Evolutionary conservation across 2,113 vertebrate species (phyloP).

Genomic region (Anguilla japonica): DNA sequence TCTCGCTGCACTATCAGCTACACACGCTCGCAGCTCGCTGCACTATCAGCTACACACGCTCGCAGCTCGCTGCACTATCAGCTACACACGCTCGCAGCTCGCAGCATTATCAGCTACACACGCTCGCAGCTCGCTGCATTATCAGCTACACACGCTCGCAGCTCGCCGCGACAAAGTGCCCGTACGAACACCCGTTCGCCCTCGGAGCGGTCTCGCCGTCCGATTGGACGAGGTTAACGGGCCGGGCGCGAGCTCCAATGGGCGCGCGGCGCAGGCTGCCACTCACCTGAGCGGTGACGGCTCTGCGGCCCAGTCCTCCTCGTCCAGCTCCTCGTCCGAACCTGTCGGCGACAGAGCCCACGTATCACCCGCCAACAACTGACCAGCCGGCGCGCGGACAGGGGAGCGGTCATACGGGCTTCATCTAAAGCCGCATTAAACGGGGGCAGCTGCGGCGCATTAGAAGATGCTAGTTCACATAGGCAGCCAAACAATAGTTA

Average conservation of each 20-base stretch:
- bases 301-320: slow-evolving; percentile 68
- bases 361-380: neutral
- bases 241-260: neutral
- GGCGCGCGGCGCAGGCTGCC: neutral
- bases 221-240: neutral
- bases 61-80: neutral
- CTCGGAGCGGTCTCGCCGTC: neutral
- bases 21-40: neutral
- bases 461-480: neutral
- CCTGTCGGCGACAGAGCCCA: slow-evolving; percentile 50
- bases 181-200: neutral
- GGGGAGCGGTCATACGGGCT: neutral
- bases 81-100: neutral
- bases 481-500: neutral
- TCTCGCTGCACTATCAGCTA: neutral
- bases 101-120: neutral
- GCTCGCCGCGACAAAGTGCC: neutral
- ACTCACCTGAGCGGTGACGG: slow-evolving; percentile 67
- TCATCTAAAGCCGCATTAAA: neutral
- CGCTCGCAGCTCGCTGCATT: neutral
- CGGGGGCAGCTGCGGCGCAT: neutral
- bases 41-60: neutral
- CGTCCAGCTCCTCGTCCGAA: slow-evolving; percentile 72
- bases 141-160: neutral
- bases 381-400: neutral